A percentile compares a stretch with the other conserved stretches of the same genome.
Evolutionary conservation across 2,113 vertebrate genomes (phyloP).

Genomic region (Phycodurus eques): DNA sequence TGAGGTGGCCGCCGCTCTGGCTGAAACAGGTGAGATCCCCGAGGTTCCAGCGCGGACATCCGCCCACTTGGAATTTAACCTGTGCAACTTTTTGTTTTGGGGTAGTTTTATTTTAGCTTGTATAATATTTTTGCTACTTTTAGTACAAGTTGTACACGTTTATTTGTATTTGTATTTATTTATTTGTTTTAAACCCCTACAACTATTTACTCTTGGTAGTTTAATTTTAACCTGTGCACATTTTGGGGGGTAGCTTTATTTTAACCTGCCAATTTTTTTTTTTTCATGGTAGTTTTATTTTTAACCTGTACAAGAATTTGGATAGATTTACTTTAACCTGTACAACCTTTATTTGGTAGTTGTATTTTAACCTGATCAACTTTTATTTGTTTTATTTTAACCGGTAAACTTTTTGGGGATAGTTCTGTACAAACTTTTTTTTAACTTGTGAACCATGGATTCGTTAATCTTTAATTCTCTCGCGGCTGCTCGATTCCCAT

Average conservation of each 20-base stretch:
- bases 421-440: no score
- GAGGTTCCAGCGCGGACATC: not conserved
- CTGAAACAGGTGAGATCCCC: constrained; percentile 82
- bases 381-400: not conserved
- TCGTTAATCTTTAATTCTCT: no score
- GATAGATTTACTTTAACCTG: no score
- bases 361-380: not conserved
- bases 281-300: no score
- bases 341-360: not conserved
- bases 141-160: no score
- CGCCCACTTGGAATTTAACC: not conserved
- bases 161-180: no score
- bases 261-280: not conserved
- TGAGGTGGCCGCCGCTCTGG: constrained; percentile 92
- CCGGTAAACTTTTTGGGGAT: no score
- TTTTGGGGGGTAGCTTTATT: not conserved
- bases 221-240: not conserved
- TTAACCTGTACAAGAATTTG: no score
- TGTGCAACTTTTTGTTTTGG: not conserved
- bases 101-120: not conserved
- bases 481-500: no score
- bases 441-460: no score
- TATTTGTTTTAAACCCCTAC: no score
- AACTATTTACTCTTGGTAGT: not conserved
- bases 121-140: no score